phyloP scores from a whole-genome alignment of 2,113 vertebrate species.

The Ptilorrhoa leucosticta region DNA sequence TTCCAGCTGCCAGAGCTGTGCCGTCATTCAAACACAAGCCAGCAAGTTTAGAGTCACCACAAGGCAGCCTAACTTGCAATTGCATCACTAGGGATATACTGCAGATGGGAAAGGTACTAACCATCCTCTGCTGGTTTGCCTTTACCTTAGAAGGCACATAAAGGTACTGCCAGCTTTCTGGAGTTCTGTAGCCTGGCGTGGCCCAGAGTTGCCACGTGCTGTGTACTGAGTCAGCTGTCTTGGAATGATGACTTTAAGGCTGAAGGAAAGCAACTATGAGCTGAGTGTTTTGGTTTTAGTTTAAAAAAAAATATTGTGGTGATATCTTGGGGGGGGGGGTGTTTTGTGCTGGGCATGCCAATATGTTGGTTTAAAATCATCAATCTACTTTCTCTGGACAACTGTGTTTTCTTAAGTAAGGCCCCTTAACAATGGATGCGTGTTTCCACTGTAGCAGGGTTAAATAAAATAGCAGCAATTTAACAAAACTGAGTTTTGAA shows the following conservation, averaged over 20 bases:
- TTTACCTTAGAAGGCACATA: neutral
- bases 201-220: neutral
- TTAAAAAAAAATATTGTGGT: neutral
- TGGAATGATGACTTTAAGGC: neutral
- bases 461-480: neutral
- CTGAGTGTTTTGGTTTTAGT: neutral
- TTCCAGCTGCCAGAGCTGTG: neutral
- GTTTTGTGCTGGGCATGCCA: neutral
- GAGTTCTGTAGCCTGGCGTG: neutral
- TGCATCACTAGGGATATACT: neutral
- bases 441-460: neutral
- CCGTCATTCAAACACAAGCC: neutral
- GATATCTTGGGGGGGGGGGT: neutral
- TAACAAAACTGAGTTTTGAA: neutral
- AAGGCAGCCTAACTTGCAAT: neutral
- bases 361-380: neutral
- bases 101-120: neutral
- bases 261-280: neutral
- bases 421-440: neutral
- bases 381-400: neutral
- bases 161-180: neutral
- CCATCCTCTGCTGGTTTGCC: neutral
- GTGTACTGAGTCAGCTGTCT: neutral
- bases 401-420: neutral
- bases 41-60: neutral